These are phyloP conservation scores for Tokudaia tokunoshimensis DNA, from an alignment of 2,797 vertebrate genomes.

Conservation along the genomic window DNA sequence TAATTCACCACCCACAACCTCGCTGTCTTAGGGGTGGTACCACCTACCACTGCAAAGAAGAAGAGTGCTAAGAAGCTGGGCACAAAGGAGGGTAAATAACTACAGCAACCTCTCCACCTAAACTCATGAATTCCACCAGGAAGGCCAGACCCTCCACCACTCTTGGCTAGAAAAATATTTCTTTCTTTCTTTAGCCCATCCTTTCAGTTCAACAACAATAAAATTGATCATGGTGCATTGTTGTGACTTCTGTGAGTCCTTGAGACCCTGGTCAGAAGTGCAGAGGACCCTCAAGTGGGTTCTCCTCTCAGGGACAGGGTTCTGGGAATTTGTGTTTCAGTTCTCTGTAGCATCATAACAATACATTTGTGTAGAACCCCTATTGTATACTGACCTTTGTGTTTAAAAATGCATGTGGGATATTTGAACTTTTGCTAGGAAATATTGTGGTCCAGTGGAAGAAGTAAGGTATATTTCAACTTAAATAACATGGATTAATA, in stretches of 20 bases:
- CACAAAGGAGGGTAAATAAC: background rate
- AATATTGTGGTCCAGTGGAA: background rate
- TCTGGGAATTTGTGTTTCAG: background rate
- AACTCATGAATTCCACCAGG: background rate
- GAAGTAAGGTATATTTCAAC: background rate
- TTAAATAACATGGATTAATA: background rate
- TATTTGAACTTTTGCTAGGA: background rate
- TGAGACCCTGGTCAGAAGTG: background rate
- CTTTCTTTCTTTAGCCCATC: background rate
- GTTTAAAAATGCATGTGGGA: background rate
- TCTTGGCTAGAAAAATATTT: background rate
- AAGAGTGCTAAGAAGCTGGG: slow-evolving; percentile 63
- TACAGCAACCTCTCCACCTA: background rate
- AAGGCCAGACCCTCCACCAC: background rate
- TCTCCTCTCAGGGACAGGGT: background rate
- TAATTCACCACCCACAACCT: background rate
- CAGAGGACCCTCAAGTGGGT: background rate
- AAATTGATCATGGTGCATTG: background rate
- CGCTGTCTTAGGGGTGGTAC: slow-evolving; percentile 66
- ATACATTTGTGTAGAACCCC: background rate
- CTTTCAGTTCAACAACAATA: background rate
- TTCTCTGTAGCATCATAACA: background rate
- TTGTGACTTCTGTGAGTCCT: background rate
- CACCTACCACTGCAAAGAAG: slow-evolving; percentile 70
- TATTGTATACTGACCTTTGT: background rate